Base-by-base conservation (phyloP, 37 sponge, comb jelly and placozoan genomes). In the Aphrocallistes beatrix region DNA sequence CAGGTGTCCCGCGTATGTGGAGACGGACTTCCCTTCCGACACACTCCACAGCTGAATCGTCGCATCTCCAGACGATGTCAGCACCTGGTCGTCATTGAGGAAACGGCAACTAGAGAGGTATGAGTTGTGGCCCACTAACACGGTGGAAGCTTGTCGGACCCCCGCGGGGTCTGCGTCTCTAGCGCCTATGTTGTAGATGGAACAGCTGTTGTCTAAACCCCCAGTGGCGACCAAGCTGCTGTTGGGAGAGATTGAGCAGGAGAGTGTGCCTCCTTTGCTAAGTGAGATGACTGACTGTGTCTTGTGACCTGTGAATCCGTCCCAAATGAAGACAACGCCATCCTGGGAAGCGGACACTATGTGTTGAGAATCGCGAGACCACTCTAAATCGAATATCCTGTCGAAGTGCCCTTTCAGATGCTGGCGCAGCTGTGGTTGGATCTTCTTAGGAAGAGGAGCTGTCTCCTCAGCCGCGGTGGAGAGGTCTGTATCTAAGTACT, bases 271-370 rank as follows among this genome's bases (percentile, higher is more conserved):
- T 86, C 95, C 93, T 34, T 93, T 93, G 38, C 95, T 83, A 38
- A 97, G 90, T 0, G 98, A 95, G 32, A 97, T 94, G 81, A 95
- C 98, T 87, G 94, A 95, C 6, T 60, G 8, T 30, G 10, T 19
- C 92, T 97, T 97, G 86, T 97, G 93, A 10, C 95, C 93, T 32
- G 95, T 97, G 90, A 94, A 93, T 36, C 90, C 93, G 82, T 97
- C 98, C 98, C 98, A 97, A 10, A 97, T 93, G 39, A 97, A 94
- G 51, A 97, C 88, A 81, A 94, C 94, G 1, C 98, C 98, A 87
- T 97, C 98, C 81, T 97, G 98, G 51, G 99, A 97, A 10, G 95
- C 98, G 86, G 93, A 93, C 38, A 97, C 95, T 23, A 97, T 90
- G 38, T 92, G 75, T 60, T 60, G 75, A 60, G 75, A 60, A 60